Conservation (phyloP, 1,140 invertebrate genomes). For the Drosophila sucinea region DNA sequence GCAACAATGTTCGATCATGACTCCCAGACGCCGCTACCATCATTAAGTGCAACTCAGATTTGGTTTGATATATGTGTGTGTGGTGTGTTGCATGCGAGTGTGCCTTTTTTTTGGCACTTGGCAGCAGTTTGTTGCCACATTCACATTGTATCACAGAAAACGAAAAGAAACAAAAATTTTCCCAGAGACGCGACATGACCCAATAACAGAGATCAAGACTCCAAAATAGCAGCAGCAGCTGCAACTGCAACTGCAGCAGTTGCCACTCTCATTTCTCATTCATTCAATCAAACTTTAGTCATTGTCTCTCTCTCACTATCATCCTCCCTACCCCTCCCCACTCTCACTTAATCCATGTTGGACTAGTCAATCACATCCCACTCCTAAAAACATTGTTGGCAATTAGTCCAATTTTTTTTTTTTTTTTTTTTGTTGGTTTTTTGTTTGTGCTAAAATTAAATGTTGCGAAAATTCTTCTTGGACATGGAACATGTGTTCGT, state of each 20-base stretch:
- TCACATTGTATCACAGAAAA: slow-evolving; percentile 56
- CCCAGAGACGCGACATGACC: slow-evolving; percentile 76
- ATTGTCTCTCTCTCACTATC: background rate
- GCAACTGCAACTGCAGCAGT: slow-evolving; percentile 36
- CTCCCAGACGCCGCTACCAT: slow-evolving; percentile 46
- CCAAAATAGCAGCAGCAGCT: slow-evolving; percentile 42
- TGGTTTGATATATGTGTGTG: slow-evolving; percentile 23
- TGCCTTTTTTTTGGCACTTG: slow-evolving; percentile 72
- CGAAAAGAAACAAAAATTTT: slow-evolving; percentile 53
- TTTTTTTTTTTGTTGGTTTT: slow-evolving; percentile 6
- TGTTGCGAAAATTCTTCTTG: slow-evolving; percentile 77
- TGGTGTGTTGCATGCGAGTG: slow-evolving; percentile 56
- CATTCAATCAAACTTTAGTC: slow-evolving; percentile 66
- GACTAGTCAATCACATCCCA: slow-evolving; percentile 69
- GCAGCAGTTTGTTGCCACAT: slow-evolving; percentile 59
- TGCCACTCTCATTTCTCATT: slow-evolving; percentile 58
- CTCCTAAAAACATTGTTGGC: slow-evolving; percentile 59
- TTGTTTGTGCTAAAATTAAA: slow-evolving; percentile 73
- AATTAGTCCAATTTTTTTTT: slow-evolving; percentile 78
- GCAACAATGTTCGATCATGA: slow-evolving; percentile 74
- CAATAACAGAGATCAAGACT: slow-evolving; percentile 76
- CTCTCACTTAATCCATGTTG: slow-evolving; percentile 29
- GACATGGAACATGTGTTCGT: slow-evolving; percentile 65
- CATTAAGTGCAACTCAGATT: slow-evolving; percentile 67
- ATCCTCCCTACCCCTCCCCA: background rate